Evolutionary conservation across 2,113 vertebrate genomes (phyloP), one percentile per base, ranked within the genome.

Genomic region (Synodontis membranacea): DNA sequence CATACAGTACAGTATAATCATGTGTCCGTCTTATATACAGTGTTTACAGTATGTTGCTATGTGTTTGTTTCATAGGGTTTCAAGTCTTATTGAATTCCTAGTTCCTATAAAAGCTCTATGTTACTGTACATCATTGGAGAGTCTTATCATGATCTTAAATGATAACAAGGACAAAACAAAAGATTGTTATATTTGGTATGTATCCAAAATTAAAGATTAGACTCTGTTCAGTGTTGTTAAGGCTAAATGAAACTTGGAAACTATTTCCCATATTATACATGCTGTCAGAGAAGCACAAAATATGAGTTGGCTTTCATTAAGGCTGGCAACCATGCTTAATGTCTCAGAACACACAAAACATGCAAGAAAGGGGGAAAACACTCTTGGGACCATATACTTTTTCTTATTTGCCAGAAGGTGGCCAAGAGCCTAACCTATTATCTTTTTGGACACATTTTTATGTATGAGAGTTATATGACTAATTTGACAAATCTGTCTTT

Each of bases 391-490:
- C 78, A 60, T 17, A 37, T n/a, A 86, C 10, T 28, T 85, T 62
- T 54, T 68, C 60, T 54, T 42, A 44, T 72, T 81, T 56, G 31
- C 28, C 37, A 82, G 50, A 72, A 58, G n/a, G 28, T 37, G 66
- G 52, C 50, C 28, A 70, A 28, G 11, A 46, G 37, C 52, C 28
- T 74, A 42, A 70, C 15, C 14, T 81, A 75, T 62, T 42, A 39
- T 46, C 54, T 60, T 72, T 82, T 85, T 86, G 31, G 42, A 86
- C 31, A 86, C 28, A 74, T 28, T 8, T 48, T 70, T 60, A 84
- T 37, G 7, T 76, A 37, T 34, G 46, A 82, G 17, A 60, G 8
- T 46, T 15, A 19, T 19, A 74, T n/a, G 42, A n/a, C 34, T 58
- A 81, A 86, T 39, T 62, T 28, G 31, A 74, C 52, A 75, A 85